Evolutionary conservation across 2,797 vertebrate species (phyloP).

Genomic region (Trachurus trachurus): DNA sequence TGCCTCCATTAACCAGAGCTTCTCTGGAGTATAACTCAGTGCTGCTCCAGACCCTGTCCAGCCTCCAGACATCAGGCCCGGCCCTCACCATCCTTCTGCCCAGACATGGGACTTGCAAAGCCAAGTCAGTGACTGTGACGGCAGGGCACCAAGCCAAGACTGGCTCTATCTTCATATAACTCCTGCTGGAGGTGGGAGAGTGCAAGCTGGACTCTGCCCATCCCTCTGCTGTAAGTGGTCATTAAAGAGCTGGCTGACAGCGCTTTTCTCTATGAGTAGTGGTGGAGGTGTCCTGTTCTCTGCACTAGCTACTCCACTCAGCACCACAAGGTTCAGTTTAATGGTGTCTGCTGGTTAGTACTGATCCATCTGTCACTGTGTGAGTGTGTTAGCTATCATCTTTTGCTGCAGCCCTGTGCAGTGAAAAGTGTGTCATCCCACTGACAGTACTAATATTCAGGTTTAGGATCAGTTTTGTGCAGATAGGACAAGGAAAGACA

Average conservation of each 20-base stretch:
- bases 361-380: constrained; percentile 78
- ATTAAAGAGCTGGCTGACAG: constrained; percentile 82
- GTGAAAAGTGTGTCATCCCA: constrained; percentile 54
- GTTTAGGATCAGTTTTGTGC: constrained; percentile 52
- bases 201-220: constrained; percentile 71
- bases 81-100: constrained; percentile 74
- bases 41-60: constrained; percentile 60
- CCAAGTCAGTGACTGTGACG: constrained; percentile 64
- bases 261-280: constrained; percentile 72
- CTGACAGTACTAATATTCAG: constrained; percentile 65
- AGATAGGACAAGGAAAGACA: constrained; percentile 46
- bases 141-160: constrained; percentile 77
- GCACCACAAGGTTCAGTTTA: constrained; percentile 75
- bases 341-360: constrained; percentile 77
- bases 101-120: constrained; percentile 64
- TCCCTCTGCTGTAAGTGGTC: constrained; percentile 82
- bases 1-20: constrained; percentile 80
- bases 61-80: constrained; percentile 72
- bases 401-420: constrained; percentile 48
- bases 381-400: constrained; percentile 69
- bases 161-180: constrained; percentile 73
- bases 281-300: constrained; percentile 76
- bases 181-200: constrained; percentile 75
- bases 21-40: constrained; percentile 77
- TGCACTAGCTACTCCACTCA: constrained; percentile 72